Evolutionary conservation across 2,797 vertebrate species (phyloP).

Genomic region (Salarias fasciatus): DNA sequence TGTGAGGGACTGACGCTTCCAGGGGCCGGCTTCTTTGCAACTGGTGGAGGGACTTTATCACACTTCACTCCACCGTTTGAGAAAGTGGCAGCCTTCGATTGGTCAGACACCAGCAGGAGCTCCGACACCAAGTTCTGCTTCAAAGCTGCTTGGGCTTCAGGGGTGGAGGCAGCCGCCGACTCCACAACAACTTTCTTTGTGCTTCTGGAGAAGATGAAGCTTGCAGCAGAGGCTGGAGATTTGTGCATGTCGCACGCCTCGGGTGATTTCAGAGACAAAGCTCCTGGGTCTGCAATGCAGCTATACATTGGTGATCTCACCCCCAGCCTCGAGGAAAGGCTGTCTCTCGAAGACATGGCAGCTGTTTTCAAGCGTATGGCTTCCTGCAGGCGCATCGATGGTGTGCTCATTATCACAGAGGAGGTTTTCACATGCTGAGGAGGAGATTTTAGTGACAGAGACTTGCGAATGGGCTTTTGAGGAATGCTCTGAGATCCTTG

Average conservation of each 20-base stretch:
- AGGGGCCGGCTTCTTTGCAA: conserved; percentile 90
- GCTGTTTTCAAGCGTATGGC: conserved; percentile 91
- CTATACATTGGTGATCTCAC: conserved; percentile 54
- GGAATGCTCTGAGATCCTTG: conserved; percentile 74
- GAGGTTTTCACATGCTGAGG: conserved; percentile 74
- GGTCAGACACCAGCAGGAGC: conserved; percentile 87
- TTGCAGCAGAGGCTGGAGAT: conserved; percentile 91
- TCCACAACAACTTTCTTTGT: conserved; percentile 91
- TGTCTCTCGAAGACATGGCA: conserved; percentile 80
- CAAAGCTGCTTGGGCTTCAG: conserved; percentile 85
- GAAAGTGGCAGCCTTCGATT: conserved; percentile 60
- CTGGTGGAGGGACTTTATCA: conserved; percentile 90
- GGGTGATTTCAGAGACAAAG: conserved; percentile 46
- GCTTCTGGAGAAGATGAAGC: conserved; percentile 95
- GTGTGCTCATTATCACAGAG: conserved; percentile 59
- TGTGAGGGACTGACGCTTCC: conserved; percentile 56
- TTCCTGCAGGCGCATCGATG: conserved; percentile 87
- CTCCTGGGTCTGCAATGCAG: conserved; percentile 48
- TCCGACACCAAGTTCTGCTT: conserved; percentile 89
- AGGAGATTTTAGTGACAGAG: conserved; percentile 81
- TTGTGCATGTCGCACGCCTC: conserved; percentile 76
- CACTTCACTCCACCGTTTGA: conserved; percentile 78
- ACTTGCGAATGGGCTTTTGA: conserved; percentile 93
- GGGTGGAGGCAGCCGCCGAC: conserved; percentile 72
- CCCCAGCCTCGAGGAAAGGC: conserved; percentile 68